Evolutionary conservation across 2,797 vertebrate genomes (phyloP), one percentile per base, ranked within the genome.

Genomic region (Coluber constrictor): DNA sequence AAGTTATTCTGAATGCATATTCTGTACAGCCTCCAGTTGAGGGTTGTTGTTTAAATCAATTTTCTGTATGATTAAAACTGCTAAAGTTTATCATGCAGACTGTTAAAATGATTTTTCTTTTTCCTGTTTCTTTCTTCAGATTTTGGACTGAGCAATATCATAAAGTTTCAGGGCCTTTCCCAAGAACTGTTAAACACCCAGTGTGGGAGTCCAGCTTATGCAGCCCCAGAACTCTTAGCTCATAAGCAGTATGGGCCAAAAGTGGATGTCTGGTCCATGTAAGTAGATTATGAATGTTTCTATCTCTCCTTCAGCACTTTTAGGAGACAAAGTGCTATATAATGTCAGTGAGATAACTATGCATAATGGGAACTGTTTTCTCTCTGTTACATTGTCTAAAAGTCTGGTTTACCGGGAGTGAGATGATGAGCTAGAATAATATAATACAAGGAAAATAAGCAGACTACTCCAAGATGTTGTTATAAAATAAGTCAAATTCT

Each of bases 161-260:
- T 98, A 63, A 98, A 98, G 94, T 96, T 96, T 0, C 97, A 98
- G n/a, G 97, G 98, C 83, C 92, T 99, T 94, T 98, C 98, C 90
- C 97, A 97, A 97, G 98, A 99, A 95, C 95, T 99, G 90, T 97
- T 99, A 94, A 98, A 95, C 70, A 99, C 98, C 37, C 98, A 98
- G 93, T 98, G 98, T 96, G 98, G 98, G 96, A 99, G 98, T 91
- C 98, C 98, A 37, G 98, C 98, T 94, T 98, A 98, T 8, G 97
- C 98, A 1, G 98, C 98, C 47, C 98, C 98, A 1, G 98, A 99
- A 96, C 97, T 98, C 90, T 98, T 99, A 91, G 98, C 98, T 94
- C 98, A 98, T 97, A 98, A 97, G 97, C 98, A 98, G 96, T 98
- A 98, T 0, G 97, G 98, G 60, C 98, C 98, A 94, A 99, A 99